A percentile compares a stretch with the other conserved stretches of the same genome.
phyloP scores from a whole-genome alignment of 2,113 vertebrate species.

The Syngnathus floridae region DNA sequence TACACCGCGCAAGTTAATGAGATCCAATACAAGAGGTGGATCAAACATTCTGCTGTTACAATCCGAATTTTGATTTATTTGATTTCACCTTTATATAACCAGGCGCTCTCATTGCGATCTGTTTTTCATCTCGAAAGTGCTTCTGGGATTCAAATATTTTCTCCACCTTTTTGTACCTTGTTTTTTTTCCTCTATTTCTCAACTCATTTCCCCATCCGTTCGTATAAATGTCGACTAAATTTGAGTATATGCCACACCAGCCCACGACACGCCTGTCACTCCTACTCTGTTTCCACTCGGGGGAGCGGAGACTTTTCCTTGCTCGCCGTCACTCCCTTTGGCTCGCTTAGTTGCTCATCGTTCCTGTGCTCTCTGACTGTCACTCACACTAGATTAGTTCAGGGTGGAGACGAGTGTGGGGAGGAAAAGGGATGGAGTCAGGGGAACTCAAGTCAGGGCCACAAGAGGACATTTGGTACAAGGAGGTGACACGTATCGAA shows the following conservation, averaged over 20 bases:
- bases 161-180: slow-evolving; percentile 9
- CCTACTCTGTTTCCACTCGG: slow-evolving; percentile 11
- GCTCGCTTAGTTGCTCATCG: slow-evolving; percentile 18
- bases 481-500: background rate
- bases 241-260: slow-evolving; percentile 7
- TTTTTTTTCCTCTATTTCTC: slow-evolving; percentile 21
- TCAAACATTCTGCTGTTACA: background rate
- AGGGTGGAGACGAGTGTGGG: slow-evolving; percentile 15
- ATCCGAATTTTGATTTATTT: background rate
- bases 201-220: slow-evolving; percentile 20
- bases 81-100: background rate
- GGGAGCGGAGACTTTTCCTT: slow-evolving; percentile 10
- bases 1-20: background rate
- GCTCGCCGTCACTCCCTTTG: slow-evolving; percentile 14
- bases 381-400: slow-evolving; percentile 32
- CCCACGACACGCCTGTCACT: slow-evolving; percentile 30
- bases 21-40: background rate
- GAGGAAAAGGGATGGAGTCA: slow-evolving; percentile 4
- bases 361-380: slow-evolving; percentile 23
- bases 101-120: background rate
- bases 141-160: background rate
- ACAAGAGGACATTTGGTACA: background rate
- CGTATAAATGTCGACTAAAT: slow-evolving; percentile 31
- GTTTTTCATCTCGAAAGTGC: too few relatives aligned
- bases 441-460: slow-evolving; percentile 7